phyloP scores from a whole-genome alignment of 2,113 vertebrate species.

The Tenebrosternarchus preto region DNA sequence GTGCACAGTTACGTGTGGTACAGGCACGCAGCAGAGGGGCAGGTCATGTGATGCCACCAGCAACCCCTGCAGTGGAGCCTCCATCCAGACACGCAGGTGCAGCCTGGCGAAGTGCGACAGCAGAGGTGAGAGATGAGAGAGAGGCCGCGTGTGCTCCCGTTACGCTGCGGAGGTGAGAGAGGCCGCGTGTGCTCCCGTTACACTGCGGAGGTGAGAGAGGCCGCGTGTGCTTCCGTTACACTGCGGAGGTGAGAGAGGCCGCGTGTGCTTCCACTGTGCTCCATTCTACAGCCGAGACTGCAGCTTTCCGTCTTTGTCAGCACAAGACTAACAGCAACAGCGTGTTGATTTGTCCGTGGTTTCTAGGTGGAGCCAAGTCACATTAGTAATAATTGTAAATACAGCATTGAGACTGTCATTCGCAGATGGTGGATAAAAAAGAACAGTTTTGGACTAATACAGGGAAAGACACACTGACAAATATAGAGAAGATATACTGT shows the following conservation, averaged over 20 bases:
- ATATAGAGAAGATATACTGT: too few species aligned
- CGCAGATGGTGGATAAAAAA: too few species aligned
- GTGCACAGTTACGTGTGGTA: constrained; percentile 91
- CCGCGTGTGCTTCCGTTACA: too few species aligned
- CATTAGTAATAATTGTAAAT: neutral
- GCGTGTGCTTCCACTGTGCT: neutral
- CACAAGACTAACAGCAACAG: neutral
- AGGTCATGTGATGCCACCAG: constrained; percentile 95
- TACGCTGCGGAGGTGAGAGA: constrained; percentile 93
- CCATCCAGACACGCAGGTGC: constrained; percentile 95
- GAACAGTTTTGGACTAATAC: too few species aligned
- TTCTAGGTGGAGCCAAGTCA: neutral
- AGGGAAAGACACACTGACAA: too few species aligned
- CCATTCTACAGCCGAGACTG: neutral
- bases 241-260: too few species aligned
- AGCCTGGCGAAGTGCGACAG: constrained; percentile 89
- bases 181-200: too few species aligned
- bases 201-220: constrained; percentile 92
- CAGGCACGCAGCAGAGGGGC: constrained; percentile 95
- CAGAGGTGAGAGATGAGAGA: constrained; percentile 93
- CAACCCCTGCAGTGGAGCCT: constrained; percentile 88
- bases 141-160: too few species aligned
- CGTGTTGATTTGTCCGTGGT: neutral
- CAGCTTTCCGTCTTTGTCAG: constrained; percentile 1
- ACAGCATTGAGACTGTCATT: too few species aligned